A percentile compares a stretch with the other conserved stretches of the same genome.
Conservation (phyloP, 1,140 invertebrate species). For the Aphidius ervi region DNA sequence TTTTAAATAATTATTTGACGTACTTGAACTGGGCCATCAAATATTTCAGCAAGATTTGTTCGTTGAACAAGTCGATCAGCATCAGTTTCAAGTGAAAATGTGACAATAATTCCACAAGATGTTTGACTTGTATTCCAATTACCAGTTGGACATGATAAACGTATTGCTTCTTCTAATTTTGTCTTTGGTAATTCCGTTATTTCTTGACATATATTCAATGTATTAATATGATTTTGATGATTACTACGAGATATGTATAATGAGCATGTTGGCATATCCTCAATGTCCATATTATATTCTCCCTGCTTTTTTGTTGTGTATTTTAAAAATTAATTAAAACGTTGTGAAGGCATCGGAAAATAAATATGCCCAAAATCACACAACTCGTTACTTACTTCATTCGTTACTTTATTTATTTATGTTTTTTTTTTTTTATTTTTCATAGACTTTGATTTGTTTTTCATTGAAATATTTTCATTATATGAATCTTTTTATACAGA, state of each 20-base stretch:
- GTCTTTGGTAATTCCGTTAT: constrained; percentile 32
- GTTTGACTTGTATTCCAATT: constrained; percentile 47
- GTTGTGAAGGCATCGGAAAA: too few relatives aligned
- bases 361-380: too few relatives aligned
- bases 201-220: constrained; percentile 5
- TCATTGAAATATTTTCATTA: too few relatives aligned
- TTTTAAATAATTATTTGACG: background rate
- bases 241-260: background rate
- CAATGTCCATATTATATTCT: background rate
- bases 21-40: constrained; percentile 50
- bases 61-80: constrained; percentile 45
- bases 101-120: constrained; percentile 46
- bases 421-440: too few relatives aligned
- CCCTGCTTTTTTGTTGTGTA: too few relatives aligned
- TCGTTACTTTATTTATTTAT: too few relatives aligned
- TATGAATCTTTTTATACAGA: too few relatives aligned
- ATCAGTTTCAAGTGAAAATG: constrained; percentile 44
- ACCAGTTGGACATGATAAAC: constrained; percentile 32
- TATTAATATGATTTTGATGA: background rate
- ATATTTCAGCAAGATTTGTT: constrained; percentile 39
- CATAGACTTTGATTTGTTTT: too few relatives aligned
- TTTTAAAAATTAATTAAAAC: too few relatives aligned
- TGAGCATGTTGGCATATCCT: background rate
- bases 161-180: constrained; percentile 44
- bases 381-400: too few relatives aligned